These are phyloP conservation scores for Danio rerio DNA, from an alignment of 2,113 vertebrate species.

Conservation along the genomic window GRCz12tu NC_133190.1:25796001-25796500, in stretches of 20 bases:
- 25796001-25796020: slow-evolving; percentile 4
- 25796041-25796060: slow-evolving; percentile 13
- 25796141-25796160: neutral
- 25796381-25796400: neutral
- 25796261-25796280: neutral
- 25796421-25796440: neutral
- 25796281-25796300: neutral
- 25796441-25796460: neutral
- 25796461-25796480: neutral
- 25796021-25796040: slow-evolving; percentile 5
- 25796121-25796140: neutral
- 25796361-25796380: neutral
- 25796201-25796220: neutral
- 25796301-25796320: neutral
- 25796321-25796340: neutral
- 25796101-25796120: neutral
- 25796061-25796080: neutral
- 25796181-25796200: too few species aligned
- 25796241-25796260: neutral
- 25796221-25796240: neutral
- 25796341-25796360: neutral
- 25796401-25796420: neutral
- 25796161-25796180: neutral
- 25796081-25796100: neutral
- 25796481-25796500: neutral